Evolutionary conservation across 2,113 vertebrate genomes (phyloP).

Genomic region (Cavia aperea): DNA sequence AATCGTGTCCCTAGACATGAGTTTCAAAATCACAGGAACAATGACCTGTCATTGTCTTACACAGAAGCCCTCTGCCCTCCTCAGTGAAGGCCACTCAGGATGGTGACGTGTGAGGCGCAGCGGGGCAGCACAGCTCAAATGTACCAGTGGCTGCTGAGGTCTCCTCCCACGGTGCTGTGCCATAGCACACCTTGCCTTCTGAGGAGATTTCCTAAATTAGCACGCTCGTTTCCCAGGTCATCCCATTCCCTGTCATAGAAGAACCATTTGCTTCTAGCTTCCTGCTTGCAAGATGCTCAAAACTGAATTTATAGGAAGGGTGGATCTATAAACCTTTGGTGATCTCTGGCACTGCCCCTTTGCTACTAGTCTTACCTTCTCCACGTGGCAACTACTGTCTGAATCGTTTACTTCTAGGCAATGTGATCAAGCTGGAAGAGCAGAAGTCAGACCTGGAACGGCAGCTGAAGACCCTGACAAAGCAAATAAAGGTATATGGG

Average conservation of each 20-base stretch:
- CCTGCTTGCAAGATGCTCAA: neutral
- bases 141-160: rapidly evolving
- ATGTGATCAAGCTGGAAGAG: constrained; percentile 87
- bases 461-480: constrained; percentile 86
- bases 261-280: neutral
- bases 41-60: neutral
- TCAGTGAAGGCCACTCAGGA: neutral
- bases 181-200: neutral
- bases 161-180: rapidly evolving
- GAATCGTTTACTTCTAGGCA: constrained; percentile 75
- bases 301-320: neutral
- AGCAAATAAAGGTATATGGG: constrained; percentile 88
- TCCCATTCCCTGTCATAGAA: neutral
- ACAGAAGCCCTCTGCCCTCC: neutral
- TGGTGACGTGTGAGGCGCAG: neutral
- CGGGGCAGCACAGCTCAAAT: neutral
- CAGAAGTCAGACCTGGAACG: constrained; percentile 89
- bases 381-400: neutral
- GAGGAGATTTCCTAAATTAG: neutral
- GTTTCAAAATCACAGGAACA: neutral
- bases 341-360: neutral
- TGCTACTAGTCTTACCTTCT: neutral
- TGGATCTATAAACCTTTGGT: neutral
- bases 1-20: neutral
- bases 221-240: neutral